Percentiles rank a stretch among this genome's conserved stretches.
These are phyloP conservation scores for Athetis lepigone DNA, from an alignment of 2,888 invertebrate genomes.

Conservation along the genomic window DNA sequence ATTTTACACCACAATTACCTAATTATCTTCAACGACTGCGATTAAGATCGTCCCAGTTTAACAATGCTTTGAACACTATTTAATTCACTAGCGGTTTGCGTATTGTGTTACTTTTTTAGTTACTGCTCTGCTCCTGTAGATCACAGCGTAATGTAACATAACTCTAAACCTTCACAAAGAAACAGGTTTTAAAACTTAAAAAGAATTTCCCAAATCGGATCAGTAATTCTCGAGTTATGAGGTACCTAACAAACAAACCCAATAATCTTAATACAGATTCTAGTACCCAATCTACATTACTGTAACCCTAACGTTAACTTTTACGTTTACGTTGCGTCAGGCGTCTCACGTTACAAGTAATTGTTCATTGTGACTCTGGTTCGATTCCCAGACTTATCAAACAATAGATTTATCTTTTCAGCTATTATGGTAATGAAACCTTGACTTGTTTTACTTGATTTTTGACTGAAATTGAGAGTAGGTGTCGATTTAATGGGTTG, in stretches of 20 bases:
- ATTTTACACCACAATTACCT: conserved; percentile 9
- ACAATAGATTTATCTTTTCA: conserved; percentile 72
- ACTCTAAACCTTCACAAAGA: no score
- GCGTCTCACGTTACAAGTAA: conserved; percentile 65
- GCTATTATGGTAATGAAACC: conserved; percentile 67
- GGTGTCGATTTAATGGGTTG: conserved; percentile 12
- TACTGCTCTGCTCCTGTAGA: no score
- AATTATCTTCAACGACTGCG: conserved; percentile 10
- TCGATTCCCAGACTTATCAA: conserved; percentile 77
- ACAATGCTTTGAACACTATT: conserved; percentile 11
- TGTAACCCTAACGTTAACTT: conserved; percentile 22
- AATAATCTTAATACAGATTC: neutral
- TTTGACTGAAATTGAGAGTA: conserved; percentile 34
- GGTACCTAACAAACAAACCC: no score
- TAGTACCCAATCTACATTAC: conserved; percentile 30
- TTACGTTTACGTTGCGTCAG: conserved; percentile 54
- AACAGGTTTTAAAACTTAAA: no score
- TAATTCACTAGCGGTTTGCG: no score
- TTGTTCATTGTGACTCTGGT: conserved; percentile 76
- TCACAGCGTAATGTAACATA: no score
- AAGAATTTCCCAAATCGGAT: no score
- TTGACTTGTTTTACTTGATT: conserved; percentile 65
- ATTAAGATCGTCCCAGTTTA: conserved; percentile 27
- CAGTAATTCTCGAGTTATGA: no score
- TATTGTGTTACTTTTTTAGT: no score